Evolutionary conservation across 1,140 invertebrate species (phyloP).

Genomic region (Idris sp.): DNA sequence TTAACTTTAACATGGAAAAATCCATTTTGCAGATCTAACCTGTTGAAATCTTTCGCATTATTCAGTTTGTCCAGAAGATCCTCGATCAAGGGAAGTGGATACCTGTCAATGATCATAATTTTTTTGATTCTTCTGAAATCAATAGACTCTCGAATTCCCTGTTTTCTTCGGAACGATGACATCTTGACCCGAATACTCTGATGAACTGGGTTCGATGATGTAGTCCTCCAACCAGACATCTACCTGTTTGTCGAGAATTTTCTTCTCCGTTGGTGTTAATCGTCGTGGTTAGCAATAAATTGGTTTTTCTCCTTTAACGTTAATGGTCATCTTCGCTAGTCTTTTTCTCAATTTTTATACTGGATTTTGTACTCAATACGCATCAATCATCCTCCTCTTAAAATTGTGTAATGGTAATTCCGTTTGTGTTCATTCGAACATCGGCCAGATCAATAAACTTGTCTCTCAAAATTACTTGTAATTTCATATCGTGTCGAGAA

Average conservation of each 20-base stretch:
- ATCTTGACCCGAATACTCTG: constrained; percentile 12
- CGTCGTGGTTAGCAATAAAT: constrained; percentile 7
- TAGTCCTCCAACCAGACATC: background rate
- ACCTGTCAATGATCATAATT: constrained; percentile 8
- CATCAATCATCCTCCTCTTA: background rate
- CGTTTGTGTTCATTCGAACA: background rate
- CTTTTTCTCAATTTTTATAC: background rate
- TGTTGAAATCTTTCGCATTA: constrained; percentile 4
- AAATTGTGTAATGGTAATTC: background rate
- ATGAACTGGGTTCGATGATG: constrained; percentile 1
- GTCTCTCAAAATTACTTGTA: background rate
- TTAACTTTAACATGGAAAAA: constrained; percentile 13
- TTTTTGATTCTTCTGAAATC: constrained; percentile 14
- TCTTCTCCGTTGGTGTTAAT: background rate
- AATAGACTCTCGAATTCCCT: constrained; percentile 4
- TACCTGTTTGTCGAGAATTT: constrained; percentile 7
- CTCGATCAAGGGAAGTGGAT: constrained; percentile 8
- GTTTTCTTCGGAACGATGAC: constrained; percentile 6
- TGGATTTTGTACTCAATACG: background rate
- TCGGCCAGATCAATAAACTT: constrained; percentile 1
- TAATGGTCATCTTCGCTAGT: constrained; percentile 4
- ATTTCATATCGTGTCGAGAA: background rate
- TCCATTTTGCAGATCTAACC: constrained; percentile 12
- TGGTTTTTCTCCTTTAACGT: background rate
- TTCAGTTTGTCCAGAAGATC: constrained; percentile 7